phyloP scores from a whole-genome alignment of 2,888 invertebrate species.

The Ecdyonurus torrentis region DNA sequence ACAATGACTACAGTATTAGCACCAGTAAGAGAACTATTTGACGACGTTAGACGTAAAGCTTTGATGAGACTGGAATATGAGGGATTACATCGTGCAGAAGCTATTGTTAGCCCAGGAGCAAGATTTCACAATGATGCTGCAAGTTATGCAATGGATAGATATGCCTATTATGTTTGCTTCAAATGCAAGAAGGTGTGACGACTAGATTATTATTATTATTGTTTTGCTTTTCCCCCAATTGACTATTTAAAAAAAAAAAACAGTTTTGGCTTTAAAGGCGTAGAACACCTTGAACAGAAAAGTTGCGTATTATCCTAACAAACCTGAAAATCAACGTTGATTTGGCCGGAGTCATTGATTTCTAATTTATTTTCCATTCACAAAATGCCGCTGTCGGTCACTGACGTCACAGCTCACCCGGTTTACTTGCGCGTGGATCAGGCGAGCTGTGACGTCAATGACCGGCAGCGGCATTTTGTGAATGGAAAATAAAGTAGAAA shows the following conservation, averaged over 20 bases:
- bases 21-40: conserved; percentile 64
- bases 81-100: conserved; percentile 63
- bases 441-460: no score
- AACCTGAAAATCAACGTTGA: no score
- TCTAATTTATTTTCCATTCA: no score
- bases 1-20: conserved; percentile 57
- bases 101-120: conserved; percentile 43
- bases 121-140: conserved; percentile 65
- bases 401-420: no score
- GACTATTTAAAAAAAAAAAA: conserved; percentile 39
- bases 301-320: no score
- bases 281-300: no score
- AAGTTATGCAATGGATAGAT: conserved; percentile 87
- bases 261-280: neutral
- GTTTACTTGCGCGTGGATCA: no score
- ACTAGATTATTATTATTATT: no score
- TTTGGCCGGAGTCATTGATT: no score
- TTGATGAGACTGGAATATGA: conserved; percentile 93
- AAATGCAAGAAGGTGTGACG: conserved; percentile 54
- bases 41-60: conserved; percentile 86
- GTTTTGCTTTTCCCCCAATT: conserved; percentile 28
- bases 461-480: no score
- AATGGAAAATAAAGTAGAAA: no score
- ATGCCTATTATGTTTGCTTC: conserved; percentile 95
- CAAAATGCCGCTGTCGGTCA: no score